Evolutionary conservation across 2,113 vertebrate genomes (phyloP), one percentile per base, ranked within the genome.

Genomic region (Gopherus flavomarginatus): DNA sequence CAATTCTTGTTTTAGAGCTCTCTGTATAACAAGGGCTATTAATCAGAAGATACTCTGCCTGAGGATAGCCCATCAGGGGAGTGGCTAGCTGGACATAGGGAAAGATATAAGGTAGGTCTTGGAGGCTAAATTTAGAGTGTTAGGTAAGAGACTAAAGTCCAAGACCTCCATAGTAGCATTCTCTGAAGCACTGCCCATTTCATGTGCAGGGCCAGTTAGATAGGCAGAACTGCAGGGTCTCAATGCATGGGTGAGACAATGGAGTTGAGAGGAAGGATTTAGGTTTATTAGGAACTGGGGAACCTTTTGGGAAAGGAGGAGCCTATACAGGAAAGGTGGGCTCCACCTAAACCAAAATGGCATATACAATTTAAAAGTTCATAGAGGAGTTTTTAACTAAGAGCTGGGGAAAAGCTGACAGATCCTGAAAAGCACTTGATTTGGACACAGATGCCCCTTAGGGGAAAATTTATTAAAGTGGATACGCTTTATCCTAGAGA

Each of bases 1-100:
- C 97, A 97, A 95, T 96, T 93, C 94, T 97, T 97, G 96, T 96
- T 96, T 97, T 95, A 97, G 90, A 97, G 93, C 94, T 97, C 88
- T 92, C 87, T 92, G 93, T 96, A 95, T 97, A 97, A 96, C 83
- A 93, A 89, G 87, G 65, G 93, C 94, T 96, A 97, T 97, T 97
- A 93, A 97, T 94, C 96, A 96, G 92, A 91, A 88, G 3, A 88
- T 54, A 92, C 86, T 90, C 95, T 12, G 90, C 38, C 42, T 69
- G 65, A n/a, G 35, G 35, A 21, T 69, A n/a, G 17, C 27, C 57
- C 57, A 59, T 31, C 57, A 59, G 57, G 57, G 27, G 27, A 59
- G 29, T 59, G 57, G 5, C 12, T 59, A 9, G 31, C 17, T 69
- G 35, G 65, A n/a, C 8, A 21, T n/a, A 69, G 17, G 17, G 35